Base-by-base conservation (phyloP, 2,888 invertebrate species). In the Germaria angustata region DNA sequence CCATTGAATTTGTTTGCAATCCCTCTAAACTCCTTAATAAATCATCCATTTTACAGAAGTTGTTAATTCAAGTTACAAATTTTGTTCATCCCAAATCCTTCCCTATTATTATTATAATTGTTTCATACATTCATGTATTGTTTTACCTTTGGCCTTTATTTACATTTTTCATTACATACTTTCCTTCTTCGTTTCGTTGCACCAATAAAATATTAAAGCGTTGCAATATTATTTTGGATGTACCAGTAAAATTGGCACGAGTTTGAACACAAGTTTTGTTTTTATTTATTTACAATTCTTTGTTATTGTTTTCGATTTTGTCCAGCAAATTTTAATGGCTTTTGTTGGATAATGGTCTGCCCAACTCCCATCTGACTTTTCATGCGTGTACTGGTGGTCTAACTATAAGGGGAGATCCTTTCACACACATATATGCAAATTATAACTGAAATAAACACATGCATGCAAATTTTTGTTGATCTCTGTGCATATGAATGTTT, bases 251-350 rank as follows among this genome's bases (percentile, higher is more conserved):
- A 72, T 63, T 39, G 22, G 17, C 28, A 15, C 55, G 49, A 49
- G 13, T 57, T 49, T 65, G 46, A 15, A n/a, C n/a, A 24, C 6
- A 41, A 46, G 8, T 46, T 17, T 57, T 55, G 24, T 63, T 41
- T 61, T 34, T 51, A 9, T 68, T 32, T 63, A 5, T 17, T 49
- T 34, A n/a, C 13, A 7, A 2, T 51, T 39, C 1, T 22, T 24
- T 49, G 49, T 68, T 51, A 59, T 4, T 75, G 13, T 65, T 46
- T 53, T 68, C 24, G 6, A n/a, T 28, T 63, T 57, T 71, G 72
- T 55, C 53, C 72, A 68, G 59, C 72, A 59, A 81, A 77, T 77
- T n/a, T 81, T 77, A 81, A 81, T 81, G 71, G 76, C 17, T 68
- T 77, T 77, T 72, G 69, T 28, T 46, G 68, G n/a, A 15, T 65